Evolutionary conservation across 2,797 vertebrate genomes (phyloP), one percentile per base, ranked within the genome.

Genomic region (Smutsia gigantea): DNA sequence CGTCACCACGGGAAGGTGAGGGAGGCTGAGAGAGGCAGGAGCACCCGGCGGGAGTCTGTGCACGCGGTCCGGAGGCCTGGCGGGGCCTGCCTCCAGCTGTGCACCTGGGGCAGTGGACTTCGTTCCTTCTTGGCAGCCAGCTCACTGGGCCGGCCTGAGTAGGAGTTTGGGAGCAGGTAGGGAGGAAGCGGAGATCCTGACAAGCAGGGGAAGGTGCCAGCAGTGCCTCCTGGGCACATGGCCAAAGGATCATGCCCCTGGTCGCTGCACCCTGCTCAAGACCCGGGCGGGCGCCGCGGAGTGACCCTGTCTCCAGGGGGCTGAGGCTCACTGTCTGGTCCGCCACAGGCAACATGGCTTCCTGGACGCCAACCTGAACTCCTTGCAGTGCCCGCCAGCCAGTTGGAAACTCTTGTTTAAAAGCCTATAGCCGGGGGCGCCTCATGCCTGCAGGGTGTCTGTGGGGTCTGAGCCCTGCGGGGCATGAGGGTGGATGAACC

Each of bases 361-460:
- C 71, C 42, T 17, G 49, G 29, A 39, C 14, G 21, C n/a, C n/a
- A 10, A 7, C n/a, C 1, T 1, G 51, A 78, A 11, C 21, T 27
- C 15, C 23, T 17, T 3, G 21, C 7, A 39, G 77, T 2, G 7
- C 19, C 21, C 0, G 15, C 17, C 7, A 0, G 14, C 51, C 2
- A 12, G 46, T 29, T 61, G 64, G 57, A 34, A 4, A 19, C 31
- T 59, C 82, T 57, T 3, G 18, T 34, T 29, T 34, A 1, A 19
- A 27, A 57, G 10, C n/a, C 55, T 15, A 0, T 31, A 18, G 69
- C 55, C 37, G 12, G 61, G 61, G 18, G 51, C 25, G 39, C 31
- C 39, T 46, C 8, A 10, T 10, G 42, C 42, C 8, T 10, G 42
- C 42, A 46, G 42, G 10, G 42, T 46, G 42, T 46, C 42, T 46